Evolutionary conservation across 2,888 invertebrate species (phyloP), one percentile per base, ranked within the genome.

Genomic region (Melanchra persicariae): DNA sequence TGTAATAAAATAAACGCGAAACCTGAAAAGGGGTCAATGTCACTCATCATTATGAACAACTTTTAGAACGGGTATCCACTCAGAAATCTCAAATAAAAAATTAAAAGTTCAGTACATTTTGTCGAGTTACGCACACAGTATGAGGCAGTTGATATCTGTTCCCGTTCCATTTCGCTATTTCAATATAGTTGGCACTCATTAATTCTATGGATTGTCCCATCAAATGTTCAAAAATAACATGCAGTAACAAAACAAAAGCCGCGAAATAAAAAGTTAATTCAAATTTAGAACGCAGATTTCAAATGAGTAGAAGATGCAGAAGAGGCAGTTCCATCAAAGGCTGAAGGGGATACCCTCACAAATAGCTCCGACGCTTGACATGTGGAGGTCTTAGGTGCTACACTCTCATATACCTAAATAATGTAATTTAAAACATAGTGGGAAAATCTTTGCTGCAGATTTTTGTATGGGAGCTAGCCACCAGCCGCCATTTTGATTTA

Each of bases 321-420:
- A n/a, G 22, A 54, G 40, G 64, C 24, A 52, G 61, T 77, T 79
- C 49, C 40, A 79, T 66, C 66, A 73, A 62, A 63, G 24, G 51
- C 24, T 43, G 55, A 59, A 54, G 22, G 69, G 30, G 68, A 37
- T 69, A 51, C 65, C 19, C 58, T 57, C 54, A 17, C 34, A 68
- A 78, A 72, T 64, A 62, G 51, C 47, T 24, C 5, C 4, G 22
- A 26, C 15, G 45, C 30, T 6, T 19, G 4, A 40, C 47, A 40
- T 54, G 30, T 49, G 19, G 57, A 22, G 22, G 17, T 19, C 24
- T 6, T 54, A 54, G 22, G 49, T n/a, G 6, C 3, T 4, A 0
- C 19, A 34, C 19, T 34, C 5, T 37, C 17, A 5, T 24, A 19
- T 15, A 2, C n/a, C 19, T n/a, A 52, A 52, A 30, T 30, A 52